These are phyloP conservation scores for Caerostris darwini DNA, from an alignment of 1,140 invertebrate genomes.

Conservation along the genomic window DNA sequence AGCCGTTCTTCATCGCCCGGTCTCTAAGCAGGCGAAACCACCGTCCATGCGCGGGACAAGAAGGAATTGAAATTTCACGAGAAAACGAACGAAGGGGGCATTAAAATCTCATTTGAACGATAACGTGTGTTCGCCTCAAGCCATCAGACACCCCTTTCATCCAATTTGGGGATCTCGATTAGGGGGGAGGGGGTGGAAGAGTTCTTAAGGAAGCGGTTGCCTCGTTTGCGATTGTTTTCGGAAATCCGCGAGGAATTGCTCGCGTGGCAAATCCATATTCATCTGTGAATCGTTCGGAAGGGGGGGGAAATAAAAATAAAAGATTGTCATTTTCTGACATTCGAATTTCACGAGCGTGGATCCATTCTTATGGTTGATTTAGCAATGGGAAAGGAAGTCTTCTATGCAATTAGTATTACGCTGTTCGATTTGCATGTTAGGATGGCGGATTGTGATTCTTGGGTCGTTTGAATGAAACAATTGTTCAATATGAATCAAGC, in stretches of 20 bases:
- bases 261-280: conserved; percentile 18
- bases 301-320: background rate
- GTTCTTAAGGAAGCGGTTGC: conserved; percentile 10
- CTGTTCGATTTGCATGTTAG: too few species aligned
- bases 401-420: too few species aligned
- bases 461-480: too few species aligned
- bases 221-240: conserved; percentile 46
- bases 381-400: too few species aligned
- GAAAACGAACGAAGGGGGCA: conserved; percentile 51
- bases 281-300: background rate
- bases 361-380: too few species aligned
- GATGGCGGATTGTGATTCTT: too few species aligned
- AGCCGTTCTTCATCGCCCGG: background rate
- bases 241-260: conserved; percentile 39
- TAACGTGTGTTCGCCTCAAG: conserved; percentile 62
- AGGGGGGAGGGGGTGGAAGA: conserved; percentile 33
- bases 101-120: conserved; percentile 74
- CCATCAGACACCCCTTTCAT: conserved; percentile 4
- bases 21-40: background rate
- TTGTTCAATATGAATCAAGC: too few species aligned
- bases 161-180: conserved; percentile 56
- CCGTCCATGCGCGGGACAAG: background rate
- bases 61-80: conserved; percentile 54
- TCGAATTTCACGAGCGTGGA: too few species aligned
- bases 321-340: background rate